Base-by-base conservation (phyloP, 2,113 vertebrate species). In the Syrmaticus mikado region DNA sequence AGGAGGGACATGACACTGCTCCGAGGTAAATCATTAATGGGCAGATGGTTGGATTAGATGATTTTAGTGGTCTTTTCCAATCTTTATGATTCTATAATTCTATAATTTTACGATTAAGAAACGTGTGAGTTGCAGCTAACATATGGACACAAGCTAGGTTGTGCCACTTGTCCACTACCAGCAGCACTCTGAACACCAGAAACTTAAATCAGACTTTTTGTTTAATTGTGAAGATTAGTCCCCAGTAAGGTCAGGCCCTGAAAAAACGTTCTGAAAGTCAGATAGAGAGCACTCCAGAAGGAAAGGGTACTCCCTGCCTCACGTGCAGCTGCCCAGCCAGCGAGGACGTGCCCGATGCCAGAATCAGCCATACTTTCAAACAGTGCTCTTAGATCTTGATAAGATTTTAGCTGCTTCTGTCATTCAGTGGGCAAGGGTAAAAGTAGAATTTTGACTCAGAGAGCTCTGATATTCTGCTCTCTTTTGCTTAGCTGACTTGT, bases 351-450 rank as follows among this genome's bases (percentile, higher is more conserved):
- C 6, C 14, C 45, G 34, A 8, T 0, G 3, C 6, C 36, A 80
- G 53, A 43, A 73, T 19, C 46, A 84, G 34, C 13, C 8, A 46
- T 61, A 40, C 30, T 94, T 73, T 70, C 64, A 85, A 79, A 79
- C 22, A 14, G 7, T 28, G 45, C 10, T 38, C 60, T 34, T 3
- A 0, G 14, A 17, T 53, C 25, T 81, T 6, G 0, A 3, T 17
- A 58, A 40, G 22, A 65, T 81, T 52, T 1, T 64, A 72, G 1
- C 62, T 78, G 38, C 34, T 77, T 74, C 28, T 91, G 32, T 20
- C 82, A 12, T 62, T 71, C 60, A 50, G 8, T 20, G 41, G 21
- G 5, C n/a, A 70, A 85, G 13, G 22, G 11, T 13, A 28, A 80
- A 83, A 83, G 9, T 6, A 13, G 48, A 4, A 67, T 38, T 30